These are phyloP conservation scores for Gymnoscopelus braueri DNA, from an alignment of 2,797 vertebrate genomes.

Conservation along the genomic window DNA sequence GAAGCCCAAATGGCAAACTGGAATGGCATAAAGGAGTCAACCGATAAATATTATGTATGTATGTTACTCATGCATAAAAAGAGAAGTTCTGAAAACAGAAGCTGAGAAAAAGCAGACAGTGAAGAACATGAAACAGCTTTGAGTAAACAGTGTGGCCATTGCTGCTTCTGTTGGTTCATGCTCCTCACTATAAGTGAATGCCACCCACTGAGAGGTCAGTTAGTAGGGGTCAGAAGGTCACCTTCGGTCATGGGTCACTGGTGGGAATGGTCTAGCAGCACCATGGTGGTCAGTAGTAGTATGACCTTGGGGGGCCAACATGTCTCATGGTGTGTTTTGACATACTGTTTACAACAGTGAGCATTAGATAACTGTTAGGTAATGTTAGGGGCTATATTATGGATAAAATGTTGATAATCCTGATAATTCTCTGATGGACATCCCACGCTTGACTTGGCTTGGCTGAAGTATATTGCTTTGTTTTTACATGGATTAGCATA, in stretches of 20 bases:
- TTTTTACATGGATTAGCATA: conserved; percentile 77
- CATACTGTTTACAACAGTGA: conserved; percentile 4
- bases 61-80: neutral
- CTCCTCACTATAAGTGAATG: conserved; percentile 44
- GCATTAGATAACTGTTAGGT: conserved; percentile 41
- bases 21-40: neutral
- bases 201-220: conserved; percentile 79
- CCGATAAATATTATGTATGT: neutral
- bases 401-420: conserved; percentile 71
- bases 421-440: conserved; percentile 69
- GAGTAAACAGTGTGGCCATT: conserved; percentile 25
- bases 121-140: conserved; percentile 19
- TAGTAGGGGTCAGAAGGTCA: conserved; percentile 58
- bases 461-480: conserved; percentile 72
- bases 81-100: neutral
- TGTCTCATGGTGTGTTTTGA: conserved; percentile 6
- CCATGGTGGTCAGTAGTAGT: conserved; percentile 24
- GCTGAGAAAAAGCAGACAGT: neutral
- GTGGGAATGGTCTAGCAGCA: conserved; percentile 60
- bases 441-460: conserved; percentile 61
- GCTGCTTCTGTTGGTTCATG: conserved; percentile 40
- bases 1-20: neutral
- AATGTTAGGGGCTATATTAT: conserved; percentile 56
- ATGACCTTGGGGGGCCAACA: conserved; percentile 6
- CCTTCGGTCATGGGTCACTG: conserved; percentile 52